phyloP scores from a whole-genome alignment of 1,140 invertebrate species.

The Bombus consobrinus region DNA sequence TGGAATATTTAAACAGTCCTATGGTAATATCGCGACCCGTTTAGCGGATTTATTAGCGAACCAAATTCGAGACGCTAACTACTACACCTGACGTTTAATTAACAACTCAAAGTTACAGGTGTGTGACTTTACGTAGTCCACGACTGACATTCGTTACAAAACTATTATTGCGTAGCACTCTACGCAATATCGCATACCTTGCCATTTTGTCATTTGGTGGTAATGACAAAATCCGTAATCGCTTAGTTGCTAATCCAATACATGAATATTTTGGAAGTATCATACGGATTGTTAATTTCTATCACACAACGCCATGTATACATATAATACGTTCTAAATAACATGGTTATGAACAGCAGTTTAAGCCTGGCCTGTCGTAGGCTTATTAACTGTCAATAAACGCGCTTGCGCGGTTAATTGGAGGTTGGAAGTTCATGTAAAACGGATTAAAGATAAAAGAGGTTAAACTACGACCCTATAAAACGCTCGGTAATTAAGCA shows the following conservation, averaged over 20 bases:
- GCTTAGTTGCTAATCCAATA: no score
- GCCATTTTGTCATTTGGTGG: no score
- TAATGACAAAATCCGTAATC: no score
- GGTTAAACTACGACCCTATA: constrained; percentile 44
- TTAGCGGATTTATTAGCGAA: background rate
- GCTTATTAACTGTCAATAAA: constrained; percentile 46
- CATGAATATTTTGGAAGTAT: background rate
- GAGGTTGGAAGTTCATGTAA: constrained; percentile 23
- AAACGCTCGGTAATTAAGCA: constrained; percentile 48
- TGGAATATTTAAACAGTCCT: background rate
- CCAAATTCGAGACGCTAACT: no score
- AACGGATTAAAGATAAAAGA: constrained; percentile 50
- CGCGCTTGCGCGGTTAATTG: constrained; percentile 33
- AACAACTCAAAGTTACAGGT: background rate
- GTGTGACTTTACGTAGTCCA: background rate
- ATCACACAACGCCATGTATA: no score
- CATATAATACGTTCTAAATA: background rate
- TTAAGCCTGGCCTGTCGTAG: constrained; percentile 22
- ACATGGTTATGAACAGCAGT: constrained; percentile 9
- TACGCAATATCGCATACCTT: no score
- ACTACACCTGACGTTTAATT: background rate
- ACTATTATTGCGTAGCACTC: no score
- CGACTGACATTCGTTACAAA: background rate
- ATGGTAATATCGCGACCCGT: background rate
- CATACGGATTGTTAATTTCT: background rate